Conservation (phyloP, 2,113 vertebrate species). For the Oncorhynchus gorbuscha region DNA sequence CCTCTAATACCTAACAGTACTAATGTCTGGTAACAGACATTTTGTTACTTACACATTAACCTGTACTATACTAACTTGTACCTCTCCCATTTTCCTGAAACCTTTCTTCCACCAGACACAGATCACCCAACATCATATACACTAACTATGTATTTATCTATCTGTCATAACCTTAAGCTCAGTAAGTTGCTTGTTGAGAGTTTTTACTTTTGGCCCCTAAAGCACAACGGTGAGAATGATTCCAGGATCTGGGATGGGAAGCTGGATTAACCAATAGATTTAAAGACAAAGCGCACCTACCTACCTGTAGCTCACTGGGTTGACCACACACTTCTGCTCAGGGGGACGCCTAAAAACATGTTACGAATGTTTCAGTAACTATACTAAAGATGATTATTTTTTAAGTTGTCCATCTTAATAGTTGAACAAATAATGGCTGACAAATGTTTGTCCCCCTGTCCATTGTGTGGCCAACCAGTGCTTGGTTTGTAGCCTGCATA, state of each 20-base stretch:
- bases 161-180: neutral
- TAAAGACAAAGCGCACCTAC: slow-evolving; percentile 27
- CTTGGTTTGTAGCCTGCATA: neutral
- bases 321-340: slow-evolving; percentile 45
- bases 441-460: slow-evolving; percentile 5
- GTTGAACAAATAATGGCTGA: too few relatives aligned
- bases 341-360: neutral
- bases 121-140: neutral
- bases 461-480: slow-evolving; percentile 34
- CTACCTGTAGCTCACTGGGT: slow-evolving; percentile 6
- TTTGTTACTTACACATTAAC: slow-evolving; percentile 61
- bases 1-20: slow-evolving; percentile 69
- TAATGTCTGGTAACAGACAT: slow-evolving; percentile 65
- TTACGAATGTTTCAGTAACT: neutral
- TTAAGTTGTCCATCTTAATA: too few relatives aligned
- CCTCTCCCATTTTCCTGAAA: slow-evolving; percentile 57
- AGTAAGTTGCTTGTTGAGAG: too few relatives aligned
- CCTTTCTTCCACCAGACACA: slow-evolving; percentile 30
- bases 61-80: slow-evolving; percentile 58
- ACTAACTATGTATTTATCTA: neutral
- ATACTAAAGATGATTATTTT: neutral
- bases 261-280: slow-evolving; percentile 21
- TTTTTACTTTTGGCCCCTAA: neutral
- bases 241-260: slow-evolving; percentile 47
- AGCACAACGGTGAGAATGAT: slow-evolving; percentile 20